These are phyloP conservation scores for Pelmatolapia mariae DNA, from an alignment of 2,113 vertebrate species.

Conservation along the genomic window DNA sequence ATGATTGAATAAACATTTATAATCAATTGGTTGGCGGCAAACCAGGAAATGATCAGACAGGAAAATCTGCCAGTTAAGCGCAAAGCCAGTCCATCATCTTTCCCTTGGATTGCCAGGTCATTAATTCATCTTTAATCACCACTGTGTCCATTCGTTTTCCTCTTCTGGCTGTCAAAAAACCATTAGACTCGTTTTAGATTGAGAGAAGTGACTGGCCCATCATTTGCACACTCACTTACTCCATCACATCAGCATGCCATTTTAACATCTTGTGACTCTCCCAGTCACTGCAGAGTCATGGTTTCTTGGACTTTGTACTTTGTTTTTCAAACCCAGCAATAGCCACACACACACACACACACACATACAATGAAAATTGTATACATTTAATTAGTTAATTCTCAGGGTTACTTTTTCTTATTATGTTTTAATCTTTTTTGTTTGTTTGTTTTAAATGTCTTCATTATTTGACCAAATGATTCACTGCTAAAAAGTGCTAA, in stretches of 20 bases:
- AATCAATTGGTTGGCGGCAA: conserved; percentile 23
- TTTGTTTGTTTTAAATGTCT: neutral
- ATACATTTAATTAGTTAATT: neutral
- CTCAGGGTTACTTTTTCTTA: neutral
- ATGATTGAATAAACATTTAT: conserved; percentile 20
- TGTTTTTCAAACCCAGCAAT: neutral
- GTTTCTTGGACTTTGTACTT: neutral
- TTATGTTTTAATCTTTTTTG: neutral
- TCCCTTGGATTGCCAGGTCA: neutral
- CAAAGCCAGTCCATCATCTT: neutral
- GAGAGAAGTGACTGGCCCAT: conserved; percentile 7
- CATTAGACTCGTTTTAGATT: conserved; percentile 27
- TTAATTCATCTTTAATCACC: conserved; percentile 37
- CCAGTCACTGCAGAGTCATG: neutral
- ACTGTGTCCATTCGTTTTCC: neutral
- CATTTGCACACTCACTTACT: neutral
- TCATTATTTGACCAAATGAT: neutral
- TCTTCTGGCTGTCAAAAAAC: conserved; percentile 24
- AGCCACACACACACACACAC: neutral
- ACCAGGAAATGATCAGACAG: conserved; percentile 2
- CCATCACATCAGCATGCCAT: conserved; percentile 1
- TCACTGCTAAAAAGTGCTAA: neutral
- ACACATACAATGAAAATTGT: neutral
- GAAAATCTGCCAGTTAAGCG: neutral
- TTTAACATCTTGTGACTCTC: conserved; percentile 22